phyloP scores from a whole-genome alignment of 2,888 invertebrate species.

The Drosophila eohydei region DNA sequence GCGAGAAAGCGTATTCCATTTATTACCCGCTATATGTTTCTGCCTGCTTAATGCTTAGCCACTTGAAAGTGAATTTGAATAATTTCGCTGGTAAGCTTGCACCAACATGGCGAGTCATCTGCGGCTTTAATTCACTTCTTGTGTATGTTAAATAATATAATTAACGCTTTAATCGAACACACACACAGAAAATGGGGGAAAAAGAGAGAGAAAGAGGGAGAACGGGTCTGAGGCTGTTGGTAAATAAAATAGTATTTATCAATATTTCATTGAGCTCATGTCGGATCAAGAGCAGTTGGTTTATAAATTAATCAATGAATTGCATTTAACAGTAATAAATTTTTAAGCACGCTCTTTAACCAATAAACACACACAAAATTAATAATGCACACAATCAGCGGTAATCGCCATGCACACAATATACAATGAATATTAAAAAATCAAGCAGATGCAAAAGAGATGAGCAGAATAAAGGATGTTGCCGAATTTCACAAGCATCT shows the following conservation, averaged over 20 bases:
- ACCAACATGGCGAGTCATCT: conserved; percentile 22
- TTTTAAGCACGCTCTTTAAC: conserved; percentile 28
- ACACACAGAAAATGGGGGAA: conserved; percentile 15
- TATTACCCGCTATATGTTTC: not conserved
- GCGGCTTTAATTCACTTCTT: conserved; percentile 31
- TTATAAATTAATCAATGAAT: conserved; percentile 43
- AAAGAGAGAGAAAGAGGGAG: not conserved
- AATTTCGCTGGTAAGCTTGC: not conserved
- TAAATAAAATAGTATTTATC: conserved; percentile 34
- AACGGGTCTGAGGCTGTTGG: not conserved
- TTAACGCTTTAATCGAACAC: conserved; percentile 35
- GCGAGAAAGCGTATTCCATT: too few species aligned
- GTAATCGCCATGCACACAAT: conserved; percentile 38
- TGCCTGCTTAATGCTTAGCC: not conserved
- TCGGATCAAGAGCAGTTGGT: conserved; percentile 18
- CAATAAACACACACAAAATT: conserved; percentile 43
- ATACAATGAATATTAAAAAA: conserved; percentile 31
- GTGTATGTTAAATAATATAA: conserved; percentile 54
- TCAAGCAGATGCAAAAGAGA: not conserved
- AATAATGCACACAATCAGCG: conserved; percentile 42
- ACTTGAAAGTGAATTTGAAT: not conserved
- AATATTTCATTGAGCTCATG: conserved; percentile 39
- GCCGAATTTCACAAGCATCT: conserved; percentile 33
- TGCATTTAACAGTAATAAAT: conserved; percentile 30
- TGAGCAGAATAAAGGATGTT: conserved; percentile 19